phyloP scores from a whole-genome alignment of 2,888 invertebrate genomes.

The Branchellion lobata region DNA sequence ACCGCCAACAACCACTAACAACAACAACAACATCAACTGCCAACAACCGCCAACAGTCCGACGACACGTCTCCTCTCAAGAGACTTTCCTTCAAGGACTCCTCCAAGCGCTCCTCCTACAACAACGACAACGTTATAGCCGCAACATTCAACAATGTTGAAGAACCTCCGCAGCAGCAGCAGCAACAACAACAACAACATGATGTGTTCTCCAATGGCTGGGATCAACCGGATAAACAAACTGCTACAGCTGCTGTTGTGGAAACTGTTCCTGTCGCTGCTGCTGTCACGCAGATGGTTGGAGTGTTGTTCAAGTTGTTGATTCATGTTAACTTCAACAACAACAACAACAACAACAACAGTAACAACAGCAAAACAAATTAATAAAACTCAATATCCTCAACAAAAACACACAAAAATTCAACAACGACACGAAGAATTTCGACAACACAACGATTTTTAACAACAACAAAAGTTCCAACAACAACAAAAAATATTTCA shows the following conservation, averaged over 20 bases:
- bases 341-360: no score
- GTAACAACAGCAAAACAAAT: no score
- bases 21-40: no score
- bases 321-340: background rate
- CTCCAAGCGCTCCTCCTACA: background rate
- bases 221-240: conserved; percentile 21
- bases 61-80: background rate
- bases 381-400: no score
- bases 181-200: background rate
- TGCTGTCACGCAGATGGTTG: background rate
- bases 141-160: conserved; percentile 1
- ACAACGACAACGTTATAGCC: conserved; percentile 5
- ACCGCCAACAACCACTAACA: no score
- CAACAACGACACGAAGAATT: no score
- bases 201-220: background rate
- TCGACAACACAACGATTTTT: no score
- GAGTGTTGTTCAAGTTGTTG: no score
- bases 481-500: no score
- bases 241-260: no score
- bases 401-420: no score
- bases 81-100: background rate
- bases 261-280: background rate
- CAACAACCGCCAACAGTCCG: background rate
- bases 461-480: no score
- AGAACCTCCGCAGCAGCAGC: background rate